A percentile compares a stretch with the other conserved stretches of the same genome.
These are phyloP conservation scores for Xenentodon cancila DNA, from an alignment of 2,797 vertebrate genomes.

Conservation along the genomic window DNA sequence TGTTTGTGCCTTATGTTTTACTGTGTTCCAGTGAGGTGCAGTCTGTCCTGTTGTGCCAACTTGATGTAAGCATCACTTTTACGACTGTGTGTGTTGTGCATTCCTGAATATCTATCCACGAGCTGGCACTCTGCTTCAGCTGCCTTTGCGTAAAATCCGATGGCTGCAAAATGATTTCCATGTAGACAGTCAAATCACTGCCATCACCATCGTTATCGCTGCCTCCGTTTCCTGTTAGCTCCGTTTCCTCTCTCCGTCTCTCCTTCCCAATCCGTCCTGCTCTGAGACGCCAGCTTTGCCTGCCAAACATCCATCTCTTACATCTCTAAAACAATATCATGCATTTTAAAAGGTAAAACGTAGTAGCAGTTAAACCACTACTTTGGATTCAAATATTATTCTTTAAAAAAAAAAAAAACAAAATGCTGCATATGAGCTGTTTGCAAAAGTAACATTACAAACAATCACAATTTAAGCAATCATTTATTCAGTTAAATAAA, in stretches of 20 bases:
- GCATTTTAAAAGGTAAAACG: too few species aligned
- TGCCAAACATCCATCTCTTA: slow-evolving; percentile 45
- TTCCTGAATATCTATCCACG: neutral
- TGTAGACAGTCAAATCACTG: slow-evolving; percentile 31
- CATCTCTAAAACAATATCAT: slow-evolving; percentile 15
- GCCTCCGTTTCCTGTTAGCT: slow-evolving; percentile 36
- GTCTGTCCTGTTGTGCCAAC: too few species aligned
- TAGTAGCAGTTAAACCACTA: too few species aligned
- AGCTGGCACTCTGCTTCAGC: slow-evolving; percentile 4
- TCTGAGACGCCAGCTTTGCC: slow-evolving; percentile 28
- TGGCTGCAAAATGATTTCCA: slow-evolving; percentile 22
- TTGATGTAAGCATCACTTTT: neutral
- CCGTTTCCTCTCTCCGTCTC: slow-evolving; percentile 24
- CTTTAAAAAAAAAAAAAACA: too few species aligned
- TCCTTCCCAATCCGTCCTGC: slow-evolving; percentile 19
- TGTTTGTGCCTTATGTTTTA: neutral
- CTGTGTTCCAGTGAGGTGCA: neutral
- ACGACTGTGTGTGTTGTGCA: neutral
- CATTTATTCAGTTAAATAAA: too few species aligned
- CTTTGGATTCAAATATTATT: too few species aligned
- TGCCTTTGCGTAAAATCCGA: slow-evolving; percentile 11
- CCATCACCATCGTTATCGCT: slow-evolving; percentile 11
- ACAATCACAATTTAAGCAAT: too few species aligned
- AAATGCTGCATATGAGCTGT: too few species aligned
- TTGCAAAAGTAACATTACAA: too few species aligned